A percentile compares a stretch with the other conserved stretches of the same genome.
phyloP scores from a whole-genome alignment of 1,140 invertebrate species.

The Ips nitidus region DNA sequence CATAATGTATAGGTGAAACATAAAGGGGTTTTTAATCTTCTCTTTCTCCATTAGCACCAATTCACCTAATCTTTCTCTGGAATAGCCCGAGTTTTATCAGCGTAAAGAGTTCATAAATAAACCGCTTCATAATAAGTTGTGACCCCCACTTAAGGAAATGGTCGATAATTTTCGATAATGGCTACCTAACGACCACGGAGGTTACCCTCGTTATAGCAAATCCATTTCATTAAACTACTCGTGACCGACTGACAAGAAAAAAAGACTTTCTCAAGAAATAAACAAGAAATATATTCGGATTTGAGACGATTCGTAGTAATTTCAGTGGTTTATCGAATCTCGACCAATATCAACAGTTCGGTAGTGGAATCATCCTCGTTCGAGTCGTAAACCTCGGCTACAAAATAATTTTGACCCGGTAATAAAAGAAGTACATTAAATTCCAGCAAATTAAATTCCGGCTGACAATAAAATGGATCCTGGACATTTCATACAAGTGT shows the following conservation, averaged over 20 bases:
- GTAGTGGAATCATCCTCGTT: background rate
- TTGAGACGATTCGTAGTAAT: background rate
- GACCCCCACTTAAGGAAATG: slow-evolving; percentile 28
- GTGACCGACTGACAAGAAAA: background rate
- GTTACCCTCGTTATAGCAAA: slow-evolving; percentile 5
- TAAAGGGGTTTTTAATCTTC: no score
- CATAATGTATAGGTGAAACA: no score
- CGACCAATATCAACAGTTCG: slow-evolving; percentile 4
- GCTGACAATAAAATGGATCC: slow-evolving; percentile 21
- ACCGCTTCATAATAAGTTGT: slow-evolving; percentile 17
- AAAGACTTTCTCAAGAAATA: background rate
- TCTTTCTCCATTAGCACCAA: background rate
- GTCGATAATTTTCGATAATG: slow-evolving; percentile 31
- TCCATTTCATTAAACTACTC: slow-evolving; percentile 14
- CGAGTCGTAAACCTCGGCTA: slow-evolving; percentile 11
- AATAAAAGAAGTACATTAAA: slow-evolving; percentile 33
- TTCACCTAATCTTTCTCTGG: background rate
- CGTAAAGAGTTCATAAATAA: slow-evolving; percentile 23
- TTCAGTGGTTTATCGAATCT: background rate
- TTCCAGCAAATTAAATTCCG: slow-evolving; percentile 29
- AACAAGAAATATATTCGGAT: background rate
- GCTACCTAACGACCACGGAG: slow-evolving; percentile 21
- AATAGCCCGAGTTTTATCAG: slow-evolving; percentile 7
- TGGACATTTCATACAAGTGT: slow-evolving; percentile 32
- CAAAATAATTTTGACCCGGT: slow-evolving; percentile 14